A percentile compares a stretch with the other conserved stretches of the same genome.
phyloP scores from a whole-genome alignment of 2,888 invertebrate species.

The Ectropis crepuscularia region DNA sequence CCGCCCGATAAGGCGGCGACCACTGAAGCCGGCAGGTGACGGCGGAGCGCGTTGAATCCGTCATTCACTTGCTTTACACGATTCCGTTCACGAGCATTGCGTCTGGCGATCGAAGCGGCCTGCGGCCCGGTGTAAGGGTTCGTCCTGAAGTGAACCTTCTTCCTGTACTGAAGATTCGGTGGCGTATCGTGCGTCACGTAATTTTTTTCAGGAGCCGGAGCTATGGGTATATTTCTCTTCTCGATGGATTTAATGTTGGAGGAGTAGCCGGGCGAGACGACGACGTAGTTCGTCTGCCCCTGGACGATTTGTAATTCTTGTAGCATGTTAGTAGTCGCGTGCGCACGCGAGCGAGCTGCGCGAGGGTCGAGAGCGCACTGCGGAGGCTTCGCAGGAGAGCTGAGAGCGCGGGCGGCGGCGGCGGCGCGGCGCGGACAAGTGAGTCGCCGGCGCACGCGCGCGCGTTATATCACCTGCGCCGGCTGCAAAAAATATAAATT shows the following conservation, averaged over 20 bases:
- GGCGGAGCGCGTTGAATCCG: constrained; percentile 94
- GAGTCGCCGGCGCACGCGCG: constrained; percentile 81
- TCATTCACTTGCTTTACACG: constrained; percentile 98
- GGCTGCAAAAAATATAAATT: constrained; percentile 85
- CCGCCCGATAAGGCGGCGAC: constrained; percentile 88
- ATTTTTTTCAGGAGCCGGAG: constrained; percentile 85
- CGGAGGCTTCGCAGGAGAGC: constrained; percentile 61
- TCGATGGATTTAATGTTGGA: constrained; percentile 76
- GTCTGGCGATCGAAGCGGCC: constrained; percentile 93
- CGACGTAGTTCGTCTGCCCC: constrained; percentile 86
- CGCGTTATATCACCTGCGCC: constrained; percentile 84
- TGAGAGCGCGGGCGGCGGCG: constrained; percentile 68
- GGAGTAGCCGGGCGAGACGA: constrained; percentile 83
- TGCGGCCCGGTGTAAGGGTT: constrained; percentile 87
- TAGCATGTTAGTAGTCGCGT: constrained; percentile 72
- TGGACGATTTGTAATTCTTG: constrained; percentile 83
- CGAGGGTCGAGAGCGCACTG: constrained; percentile 71
- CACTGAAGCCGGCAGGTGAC: constrained; percentile 93
- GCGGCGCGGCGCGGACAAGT: constrained; percentile 79
- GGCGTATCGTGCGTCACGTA: constrained; percentile 81
- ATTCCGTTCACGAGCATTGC: constrained; percentile 97
- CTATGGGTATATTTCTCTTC: constrained; percentile 82
- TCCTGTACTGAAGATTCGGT: constrained; percentile 87
- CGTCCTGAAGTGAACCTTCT: constrained; percentile 89
- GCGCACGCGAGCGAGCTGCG: constrained; percentile 66